Conservation (phyloP, 2,113 vertebrate species). For the Oncorhynchus mykiss region DNA sequence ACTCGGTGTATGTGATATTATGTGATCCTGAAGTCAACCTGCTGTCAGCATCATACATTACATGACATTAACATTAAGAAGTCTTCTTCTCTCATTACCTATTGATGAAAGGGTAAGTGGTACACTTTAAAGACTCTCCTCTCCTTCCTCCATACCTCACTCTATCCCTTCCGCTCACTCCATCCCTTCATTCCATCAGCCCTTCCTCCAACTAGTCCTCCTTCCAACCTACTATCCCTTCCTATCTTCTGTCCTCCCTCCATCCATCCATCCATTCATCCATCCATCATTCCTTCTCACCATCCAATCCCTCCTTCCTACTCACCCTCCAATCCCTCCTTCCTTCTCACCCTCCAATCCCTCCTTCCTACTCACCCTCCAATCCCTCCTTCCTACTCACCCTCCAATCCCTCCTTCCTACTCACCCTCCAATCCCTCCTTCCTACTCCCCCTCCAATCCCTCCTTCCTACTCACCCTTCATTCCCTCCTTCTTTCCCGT, state of each 20-base stretch:
- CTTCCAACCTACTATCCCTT: no score
- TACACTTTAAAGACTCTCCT: slow-evolving; percentile 59
- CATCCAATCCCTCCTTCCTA: slow-evolving; percentile 14
- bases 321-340: no score
- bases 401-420: neutral
- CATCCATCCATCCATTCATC: no score
- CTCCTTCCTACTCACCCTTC: no score
- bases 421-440: no score
- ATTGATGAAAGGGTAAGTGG: slow-evolving; percentile 77
- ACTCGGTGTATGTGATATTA: no score
- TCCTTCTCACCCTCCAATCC: no score
- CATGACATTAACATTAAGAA: slow-evolving; percentile 38
- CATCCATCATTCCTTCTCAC: no score
- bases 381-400: neutral
- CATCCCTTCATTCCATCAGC: neutral
- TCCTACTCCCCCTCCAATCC: no score
- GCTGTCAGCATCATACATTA: slow-evolving; percentile 19
- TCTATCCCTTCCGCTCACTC: neutral
- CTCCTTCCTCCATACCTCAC: slow-evolving; percentile 14
- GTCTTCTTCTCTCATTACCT: slow-evolving; percentile 64
- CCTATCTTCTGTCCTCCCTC: no score
- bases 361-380: neutral
- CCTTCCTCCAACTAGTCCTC: no score
- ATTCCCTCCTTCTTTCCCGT: no score
- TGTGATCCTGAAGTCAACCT: neutral